Conservation (phyloP, 1,140 invertebrate genomes). For the Panulirus ornatus region DNA sequence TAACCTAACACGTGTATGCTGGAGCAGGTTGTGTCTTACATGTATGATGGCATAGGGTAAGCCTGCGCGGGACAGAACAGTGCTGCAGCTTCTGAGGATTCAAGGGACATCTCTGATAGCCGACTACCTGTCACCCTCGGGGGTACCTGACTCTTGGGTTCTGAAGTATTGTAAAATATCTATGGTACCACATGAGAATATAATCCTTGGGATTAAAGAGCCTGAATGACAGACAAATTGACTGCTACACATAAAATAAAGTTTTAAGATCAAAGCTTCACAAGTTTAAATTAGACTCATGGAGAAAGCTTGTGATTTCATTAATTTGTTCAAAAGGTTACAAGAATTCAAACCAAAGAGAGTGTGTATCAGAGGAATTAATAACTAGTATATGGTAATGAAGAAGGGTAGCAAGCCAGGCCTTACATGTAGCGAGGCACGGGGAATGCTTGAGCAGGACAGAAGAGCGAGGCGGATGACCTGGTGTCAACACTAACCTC, state of each 20-base stretch:
- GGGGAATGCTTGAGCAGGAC: constrained; percentile 75
- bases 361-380: too few relatives aligned
- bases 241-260: neutral
- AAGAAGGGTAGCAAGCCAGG: too few relatives aligned
- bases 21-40: constrained; percentile 76
- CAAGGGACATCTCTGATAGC: constrained; percentile 33
- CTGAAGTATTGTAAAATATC: constrained; percentile 2
- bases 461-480: constrained; percentile 63
- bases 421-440: constrained; percentile 76
- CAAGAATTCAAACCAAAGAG: too few relatives aligned
- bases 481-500: constrained; percentile 27
- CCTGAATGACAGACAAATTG: neutral
- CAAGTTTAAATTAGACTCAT: too few relatives aligned
- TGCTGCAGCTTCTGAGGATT: neutral
- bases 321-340: too few relatives aligned
- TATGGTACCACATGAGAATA: neutral
- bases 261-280: too few relatives aligned
- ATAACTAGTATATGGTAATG: too few relatives aligned
- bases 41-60: constrained; percentile 79
- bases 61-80: constrained; percentile 77
- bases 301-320: too few relatives aligned
- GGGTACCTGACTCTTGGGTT: constrained; percentile 62
- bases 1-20: too few relatives aligned
- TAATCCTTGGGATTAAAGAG: neutral
- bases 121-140: constrained; percentile 60